Base-by-base conservation (phyloP, 2,888 invertebrate species). In the Sinopyrophorus schimmeli region DNA sequence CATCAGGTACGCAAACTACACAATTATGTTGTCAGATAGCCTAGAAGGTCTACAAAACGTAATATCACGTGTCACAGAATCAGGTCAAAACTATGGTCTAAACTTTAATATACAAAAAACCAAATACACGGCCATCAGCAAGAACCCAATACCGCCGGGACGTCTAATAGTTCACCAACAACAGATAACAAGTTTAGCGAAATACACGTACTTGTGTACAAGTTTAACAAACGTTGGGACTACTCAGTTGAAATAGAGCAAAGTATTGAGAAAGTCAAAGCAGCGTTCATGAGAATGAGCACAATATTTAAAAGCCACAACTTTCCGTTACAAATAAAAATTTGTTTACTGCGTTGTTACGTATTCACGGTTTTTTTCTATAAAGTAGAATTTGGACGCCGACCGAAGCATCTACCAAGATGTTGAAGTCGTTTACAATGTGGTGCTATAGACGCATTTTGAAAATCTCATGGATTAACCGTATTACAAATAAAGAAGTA, bases 381-480 rank as follows among this genome's bases (percentile, higher is more conserved):
- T 26, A 10, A n/a, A 26, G 26, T 26, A 10, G 26, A 26, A 26
- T 26, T 5, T 26, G 9, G 26, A 26, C 26, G 26, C n/a, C 10
- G 6, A 26, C 26, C 26, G 26, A 26, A 10, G 26, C 26, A 26
- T 26, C 26, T 26, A 26, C 26, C n/a, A n/a, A n/a, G n/a, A n/a
- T n/a, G n/a, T n/a, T n/a, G n/a, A n/a, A n/a, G n/a, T n/a, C n/a
- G n/a, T 26, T 26, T 26, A 10, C 6, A 26, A 26, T 26, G n/a
- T 26, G 26, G 9, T 26, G 3, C 9, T 26, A 26, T 26, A 26
- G 26, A 26, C 26, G 9, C n/a, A 9, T 26, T 3, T n/a, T 26
- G 6, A 26, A 26, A 26, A 26, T 26, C 26, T 26, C n/a, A 26
- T 26, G n/a, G n/a, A n/a, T n/a, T n/a, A n/a, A n/a, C n/a, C n/a